Evolutionary conservation across 2,113 vertebrate genomes (phyloP), one percentile per base, ranked within the genome.

Genomic region (Stictonetta naevosa): DNA sequence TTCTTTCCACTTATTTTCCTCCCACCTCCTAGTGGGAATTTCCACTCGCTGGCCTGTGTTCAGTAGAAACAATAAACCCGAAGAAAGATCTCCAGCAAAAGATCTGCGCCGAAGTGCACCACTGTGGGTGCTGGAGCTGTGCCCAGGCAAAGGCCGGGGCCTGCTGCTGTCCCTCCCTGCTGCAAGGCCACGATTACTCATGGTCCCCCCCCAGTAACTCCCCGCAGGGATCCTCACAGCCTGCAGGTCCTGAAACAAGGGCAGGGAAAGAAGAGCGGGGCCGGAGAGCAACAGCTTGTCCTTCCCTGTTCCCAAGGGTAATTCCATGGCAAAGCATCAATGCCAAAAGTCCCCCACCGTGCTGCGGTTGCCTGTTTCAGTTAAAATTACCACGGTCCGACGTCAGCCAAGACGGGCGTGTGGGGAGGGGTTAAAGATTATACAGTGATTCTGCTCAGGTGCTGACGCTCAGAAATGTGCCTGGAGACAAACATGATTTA

Each of bases 321-420:
- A 81, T 33, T 62, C n/a, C 63, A 33, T 0, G 0, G 55, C 59
- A 74, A 69, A 87, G 23, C 2, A 55, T 29, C 0, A 0, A 36
- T 8, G 25, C 16, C 36, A 64, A 75, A 82, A 7, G 44, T 55
- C 38, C 23, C 36, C 38, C 23, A 3, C 7, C 23, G 3, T 6
- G 23, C 59, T 42, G 18, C 0, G 0, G 22, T 58, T 92, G 52
- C 26, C 66, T 55, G 10, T 42, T 84, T 34, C 50, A 21, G 11
- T 53, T 44, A 64, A 34, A 66, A 87, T 12, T 83, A 36, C 44
- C 33, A 52, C 6, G 40, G 26, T 7, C 11, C 4, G 19, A 36
- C 2, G 0, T 33, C 34, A 82, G 77, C 20, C 67, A 58, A 85
- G 46, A 36, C 42, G 76, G 23, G 36, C 2, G 16, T 12, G 23